A percentile compares a stretch with the other conserved stretches of the same genome.
Conservation (phyloP, 2,797 vertebrate genomes). For the Leptatherina wallacei region DNA sequence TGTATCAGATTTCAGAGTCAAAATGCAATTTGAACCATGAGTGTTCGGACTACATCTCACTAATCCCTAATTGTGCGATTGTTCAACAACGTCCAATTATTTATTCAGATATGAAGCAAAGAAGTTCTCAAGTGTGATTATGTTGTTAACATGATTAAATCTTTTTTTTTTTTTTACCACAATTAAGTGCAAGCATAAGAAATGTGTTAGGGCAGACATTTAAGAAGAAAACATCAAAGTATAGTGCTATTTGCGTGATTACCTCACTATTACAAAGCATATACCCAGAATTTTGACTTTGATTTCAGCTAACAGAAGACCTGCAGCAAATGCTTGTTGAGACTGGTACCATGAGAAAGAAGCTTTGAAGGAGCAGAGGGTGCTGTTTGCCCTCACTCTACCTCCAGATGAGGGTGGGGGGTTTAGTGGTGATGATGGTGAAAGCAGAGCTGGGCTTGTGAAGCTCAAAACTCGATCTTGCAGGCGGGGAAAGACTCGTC, state of each 20-base stretch:
- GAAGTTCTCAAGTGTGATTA: neutral
- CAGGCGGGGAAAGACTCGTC: slow-evolving; percentile 99
- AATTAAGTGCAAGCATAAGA: slow-evolving; percentile 15
- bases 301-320: slow-evolving; percentile 49
- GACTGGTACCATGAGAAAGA: slow-evolving; percentile 53
- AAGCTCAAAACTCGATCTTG: slow-evolving; percentile 96
- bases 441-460: neutral
- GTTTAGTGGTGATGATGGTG: neutral
- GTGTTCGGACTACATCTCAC: slow-evolving; percentile 5
- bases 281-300: slow-evolving; percentile 40
- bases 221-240: slow-evolving; percentile 43
- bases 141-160: slow-evolving; percentile 6
- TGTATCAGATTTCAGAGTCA: slow-evolving; percentile 6
- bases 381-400: slow-evolving; percentile 35
- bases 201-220: slow-evolving; percentile 18
- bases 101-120: neutral
- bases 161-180: slow-evolving; percentile 4
- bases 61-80: slow-evolving; percentile 2
- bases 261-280: slow-evolving; percentile 51
- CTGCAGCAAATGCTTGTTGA: slow-evolving; percentile 54
- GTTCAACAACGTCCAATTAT: neutral
- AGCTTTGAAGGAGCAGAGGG: slow-evolving; percentile 57
- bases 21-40: slow-evolving; percentile 16
- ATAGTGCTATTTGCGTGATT: slow-evolving; percentile 25
- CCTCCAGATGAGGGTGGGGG: slow-evolving; percentile 34